Percentiles rank a stretch among this genome's conserved stretches.
Conservation (phyloP, 2,888 invertebrate genomes). For the Orthosia cruda region DNA sequence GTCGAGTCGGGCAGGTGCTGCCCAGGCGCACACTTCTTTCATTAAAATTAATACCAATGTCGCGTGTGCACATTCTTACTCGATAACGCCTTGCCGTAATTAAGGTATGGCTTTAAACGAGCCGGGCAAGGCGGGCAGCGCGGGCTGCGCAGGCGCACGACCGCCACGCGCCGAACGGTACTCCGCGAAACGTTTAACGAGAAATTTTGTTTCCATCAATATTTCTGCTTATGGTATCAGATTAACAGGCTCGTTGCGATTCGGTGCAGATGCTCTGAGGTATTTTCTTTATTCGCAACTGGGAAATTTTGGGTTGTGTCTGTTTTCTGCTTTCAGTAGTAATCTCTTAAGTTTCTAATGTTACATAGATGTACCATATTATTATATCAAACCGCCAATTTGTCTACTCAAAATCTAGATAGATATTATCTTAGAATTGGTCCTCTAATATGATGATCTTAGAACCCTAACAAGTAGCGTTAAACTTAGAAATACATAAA, state of each 20-base stretch:
- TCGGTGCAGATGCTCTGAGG: slow-evolving; percentile 35
- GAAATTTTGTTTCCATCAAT: slow-evolving; percentile 83
- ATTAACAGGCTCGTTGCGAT: slow-evolving; percentile 73
- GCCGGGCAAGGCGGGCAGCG: slow-evolving; percentile 59
- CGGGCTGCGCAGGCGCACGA: slow-evolving; percentile 72
- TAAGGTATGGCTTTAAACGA: slow-evolving; percentile 88
- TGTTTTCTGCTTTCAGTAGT: neutral
- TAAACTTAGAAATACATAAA: too few species aligned
- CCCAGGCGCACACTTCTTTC: slow-evolving; percentile 90
- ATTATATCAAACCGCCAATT: neutral
- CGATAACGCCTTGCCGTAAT: slow-evolving; percentile 91
- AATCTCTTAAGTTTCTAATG: neutral
- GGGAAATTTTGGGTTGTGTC: slow-evolving; percentile 8
- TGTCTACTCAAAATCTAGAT: too few species aligned
- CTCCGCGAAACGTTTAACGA: slow-evolving; percentile 79
- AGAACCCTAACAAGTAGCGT: too few species aligned
- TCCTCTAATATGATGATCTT: too few species aligned
- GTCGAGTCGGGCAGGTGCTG: slow-evolving; percentile 85
- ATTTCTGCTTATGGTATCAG: slow-evolving; percentile 85
- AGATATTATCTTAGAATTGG: too few species aligned
- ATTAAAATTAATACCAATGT: slow-evolving; percentile 92
- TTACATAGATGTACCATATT: too few species aligned
- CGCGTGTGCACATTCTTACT: slow-evolving; percentile 92
- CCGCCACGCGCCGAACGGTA: slow-evolving; percentile 87
- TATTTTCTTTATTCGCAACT: slow-evolving; percentile 30